Conservation (phyloP, 2,797 vertebrate species). For the Scolopax rusticola region DNA sequence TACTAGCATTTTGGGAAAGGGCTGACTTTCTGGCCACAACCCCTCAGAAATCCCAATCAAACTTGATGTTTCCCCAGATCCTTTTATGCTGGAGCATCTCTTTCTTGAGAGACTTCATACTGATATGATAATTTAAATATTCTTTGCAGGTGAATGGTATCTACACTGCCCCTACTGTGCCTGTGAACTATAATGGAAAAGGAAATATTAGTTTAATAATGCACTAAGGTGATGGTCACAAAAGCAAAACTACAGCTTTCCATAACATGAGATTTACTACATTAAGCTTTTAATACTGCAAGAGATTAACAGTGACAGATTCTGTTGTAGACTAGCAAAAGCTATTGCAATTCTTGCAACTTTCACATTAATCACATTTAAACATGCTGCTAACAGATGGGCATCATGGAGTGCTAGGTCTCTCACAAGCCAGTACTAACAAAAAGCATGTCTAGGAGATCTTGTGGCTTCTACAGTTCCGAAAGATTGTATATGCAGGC, state of each 20-base stretch:
- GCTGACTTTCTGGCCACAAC: not conserved
- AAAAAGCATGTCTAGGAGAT: constrained; percentile 39
- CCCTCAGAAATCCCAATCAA: not conserved
- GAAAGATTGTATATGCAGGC: constrained; percentile 4
- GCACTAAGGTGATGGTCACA: constrained; percentile 37
- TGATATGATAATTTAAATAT: not conserved
- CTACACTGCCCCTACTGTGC: not conserved
- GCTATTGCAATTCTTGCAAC: constrained; percentile 55
- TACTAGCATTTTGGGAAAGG: not conserved
- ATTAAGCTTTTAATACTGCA: constrained; percentile 72
- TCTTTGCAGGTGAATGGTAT: not conserved
- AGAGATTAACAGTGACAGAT: constrained; percentile 73
- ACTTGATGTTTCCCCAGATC: not conserved
- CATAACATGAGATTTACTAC: constrained; percentile 53
- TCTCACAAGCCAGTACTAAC: constrained; percentile 44
- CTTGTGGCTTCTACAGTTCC: constrained; percentile 29
- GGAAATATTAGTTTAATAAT: constrained; percentile 19
- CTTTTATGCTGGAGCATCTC: not conserved
- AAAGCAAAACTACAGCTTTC: constrained; percentile 58
- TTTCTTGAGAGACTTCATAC: not conserved
- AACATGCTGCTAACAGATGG: constrained; percentile 66
- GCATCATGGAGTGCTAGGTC: constrained; percentile 14
- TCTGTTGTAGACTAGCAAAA: constrained; percentile 59
- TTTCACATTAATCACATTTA: constrained; percentile 66
- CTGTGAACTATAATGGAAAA: not conserved